Evolutionary conservation across 2,113 vertebrate species (phyloP).

Genomic region (Gymnocephalus cernua): DNA sequence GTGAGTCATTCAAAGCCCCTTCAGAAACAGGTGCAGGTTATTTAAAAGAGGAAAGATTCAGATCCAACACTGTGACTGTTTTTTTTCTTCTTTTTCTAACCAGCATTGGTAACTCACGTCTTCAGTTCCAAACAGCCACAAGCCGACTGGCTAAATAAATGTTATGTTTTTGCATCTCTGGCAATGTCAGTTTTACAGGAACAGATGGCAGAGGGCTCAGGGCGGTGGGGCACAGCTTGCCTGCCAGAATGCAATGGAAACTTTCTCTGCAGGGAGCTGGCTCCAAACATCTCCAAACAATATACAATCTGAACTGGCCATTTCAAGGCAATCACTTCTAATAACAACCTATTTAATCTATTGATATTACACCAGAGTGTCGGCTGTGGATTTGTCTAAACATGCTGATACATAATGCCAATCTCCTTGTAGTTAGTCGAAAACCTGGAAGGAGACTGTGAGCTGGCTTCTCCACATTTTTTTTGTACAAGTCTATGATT

Average conservation of each 20-base stretch:
- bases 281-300: conserved; percentile 28
- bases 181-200: conserved; percentile 48
- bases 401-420: neutral
- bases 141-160: conserved; percentile 57
- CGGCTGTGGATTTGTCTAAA: neutral
- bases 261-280: conserved; percentile 65
- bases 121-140: conserved; percentile 52
- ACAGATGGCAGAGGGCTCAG: conserved; percentile 78
- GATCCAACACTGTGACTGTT: neutral
- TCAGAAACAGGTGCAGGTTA: conserved; percentile 26
- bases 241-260: conserved; percentile 78
- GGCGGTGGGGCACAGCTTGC: conserved; percentile 72
- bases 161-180: conserved; percentile 57
- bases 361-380: neutral
- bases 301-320: conserved; percentile 15
- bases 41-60: neutral
- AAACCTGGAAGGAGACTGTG: conserved; percentile 3
- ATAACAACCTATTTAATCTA: neutral
- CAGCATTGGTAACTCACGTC: conserved; percentile 16
- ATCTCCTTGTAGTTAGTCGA: neutral
- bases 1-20: conserved; percentile 22
- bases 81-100: neutral
- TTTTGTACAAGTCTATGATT: neutral
- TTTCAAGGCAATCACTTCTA: neutral
- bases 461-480: neutral